These are phyloP conservation scores for Drosophila lowei DNA, from an alignment of 1,140 invertebrate genomes.

Conservation along the genomic window DNA sequence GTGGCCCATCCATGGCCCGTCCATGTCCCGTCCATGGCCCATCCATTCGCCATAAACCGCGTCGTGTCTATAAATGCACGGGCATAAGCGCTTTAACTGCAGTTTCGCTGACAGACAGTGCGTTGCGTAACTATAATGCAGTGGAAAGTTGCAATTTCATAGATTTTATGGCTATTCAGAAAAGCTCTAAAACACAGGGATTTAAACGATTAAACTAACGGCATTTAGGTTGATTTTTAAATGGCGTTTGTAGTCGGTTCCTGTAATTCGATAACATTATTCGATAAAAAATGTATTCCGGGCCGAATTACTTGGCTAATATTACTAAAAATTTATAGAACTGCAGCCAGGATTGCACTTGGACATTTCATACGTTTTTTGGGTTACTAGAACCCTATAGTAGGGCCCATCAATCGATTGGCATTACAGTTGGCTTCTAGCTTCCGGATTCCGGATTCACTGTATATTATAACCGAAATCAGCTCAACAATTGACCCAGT, in stretches of 20 bases:
- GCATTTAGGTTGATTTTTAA: too few relatives aligned
- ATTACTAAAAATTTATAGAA: too few relatives aligned
- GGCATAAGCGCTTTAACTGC: constrained; percentile 47
- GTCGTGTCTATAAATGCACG: constrained; percentile 34
- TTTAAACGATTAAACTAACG: background rate
- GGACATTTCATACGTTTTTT: too few relatives aligned
- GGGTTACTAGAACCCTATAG: too few relatives aligned
- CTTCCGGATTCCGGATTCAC: constrained; percentile 7
- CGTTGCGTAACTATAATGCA: constrained; percentile 32
- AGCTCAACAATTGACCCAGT: constrained; percentile 58
- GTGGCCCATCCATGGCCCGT: too few relatives aligned
- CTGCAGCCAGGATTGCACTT: too few relatives aligned
- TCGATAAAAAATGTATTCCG: too few relatives aligned
- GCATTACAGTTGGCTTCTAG: constrained; percentile 4
- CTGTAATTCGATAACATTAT: too few relatives aligned
- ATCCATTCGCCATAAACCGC: constrained; percentile 30
- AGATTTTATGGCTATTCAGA: constrained; percentile 10
- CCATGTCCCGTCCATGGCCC: too few relatives aligned
- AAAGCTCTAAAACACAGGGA: background rate
- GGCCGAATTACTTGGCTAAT: too few relatives aligned
- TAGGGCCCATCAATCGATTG: background rate
- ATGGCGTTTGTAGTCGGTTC: too few relatives aligned
- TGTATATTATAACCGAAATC: constrained; percentile 33
- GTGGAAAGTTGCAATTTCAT: constrained; percentile 1
- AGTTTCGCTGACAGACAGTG: constrained; percentile 42